A percentile compares a stretch with the other conserved stretches of the same genome.
Conservation (phyloP, 2,113 vertebrate genomes). For the Mobula hypostoma region DNA sequence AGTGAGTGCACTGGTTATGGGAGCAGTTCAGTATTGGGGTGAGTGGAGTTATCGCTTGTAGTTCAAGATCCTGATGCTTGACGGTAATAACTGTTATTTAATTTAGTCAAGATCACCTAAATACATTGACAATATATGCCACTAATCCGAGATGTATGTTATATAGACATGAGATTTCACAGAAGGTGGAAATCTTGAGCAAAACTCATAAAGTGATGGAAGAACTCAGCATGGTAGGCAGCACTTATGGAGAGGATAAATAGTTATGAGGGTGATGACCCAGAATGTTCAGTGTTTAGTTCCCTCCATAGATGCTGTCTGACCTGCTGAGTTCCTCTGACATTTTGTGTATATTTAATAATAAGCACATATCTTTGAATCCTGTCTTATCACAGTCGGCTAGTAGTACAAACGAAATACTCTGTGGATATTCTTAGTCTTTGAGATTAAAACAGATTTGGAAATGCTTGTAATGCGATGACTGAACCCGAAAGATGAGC, state of each 20-base stretch:
- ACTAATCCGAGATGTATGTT: neutral
- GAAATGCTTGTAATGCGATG: neutral
- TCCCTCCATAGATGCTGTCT: too few species aligned
- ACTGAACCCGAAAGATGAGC: neutral
- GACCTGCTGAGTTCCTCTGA: too few species aligned
- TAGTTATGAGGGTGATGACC: too few species aligned
- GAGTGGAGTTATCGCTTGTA: too few species aligned
- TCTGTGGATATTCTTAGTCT: neutral
- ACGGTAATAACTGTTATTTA: neutral
- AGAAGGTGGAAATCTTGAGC: too few species aligned
- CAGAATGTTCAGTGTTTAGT: too few species aligned
- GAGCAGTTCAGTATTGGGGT: too few species aligned
- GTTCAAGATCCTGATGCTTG: too few species aligned
- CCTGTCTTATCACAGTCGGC: neutral
- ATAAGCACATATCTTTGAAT: neutral
- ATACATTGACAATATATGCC: neutral
- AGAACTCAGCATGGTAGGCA: too few species aligned
- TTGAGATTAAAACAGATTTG: neutral
- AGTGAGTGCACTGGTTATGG: too few species aligned
- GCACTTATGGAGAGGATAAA: too few species aligned
- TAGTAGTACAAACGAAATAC: neutral
- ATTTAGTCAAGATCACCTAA: neutral
- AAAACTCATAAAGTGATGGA: too few species aligned
- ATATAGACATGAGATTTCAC: neutral
- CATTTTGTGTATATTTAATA: neutral